Evolutionary conservation across 1,140 invertebrate species (phyloP), one percentile per base, ranked within the genome.

Genomic region (Rhyacophila brunnea): DNA sequence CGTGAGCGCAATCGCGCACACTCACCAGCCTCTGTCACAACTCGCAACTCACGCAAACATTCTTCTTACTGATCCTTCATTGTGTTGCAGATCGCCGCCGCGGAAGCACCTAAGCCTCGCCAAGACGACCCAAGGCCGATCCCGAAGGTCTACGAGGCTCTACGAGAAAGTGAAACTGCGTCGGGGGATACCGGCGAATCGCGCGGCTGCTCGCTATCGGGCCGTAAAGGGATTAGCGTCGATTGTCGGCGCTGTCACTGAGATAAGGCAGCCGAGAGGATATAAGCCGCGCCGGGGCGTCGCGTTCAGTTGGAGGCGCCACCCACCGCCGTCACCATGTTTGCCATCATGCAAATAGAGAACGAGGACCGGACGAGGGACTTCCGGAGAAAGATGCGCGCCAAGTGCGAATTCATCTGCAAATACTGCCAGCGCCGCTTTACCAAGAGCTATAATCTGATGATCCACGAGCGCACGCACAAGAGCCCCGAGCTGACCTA

Each of bases 381-480:
- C 83, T 92, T 92, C 82, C 86, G 93, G 77, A 90, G 93, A 77
- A 95, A 92, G 83, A 91, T 92, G 89, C 84, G 90, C 77, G 85
- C 89, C 80, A 91, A 96, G 84, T 96, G 94, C 84, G 92, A 99
- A 82, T 98, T 96, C 81, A 93, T 99, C 77, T 99, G 97, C 87
- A 94, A 95, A 80, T 99, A 93, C 84, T 99, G 97, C 85, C 90
- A 96, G 79, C 88, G 97, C 71, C 87, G 95, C 70, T 99, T 99
- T 85, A 98, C 95, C 70, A 99, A 99, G 82, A 93, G 94, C 60
- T 99, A 99, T 85, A 99, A 99, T 82, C 86, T 99, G 70, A 92
- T 99, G 86, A 99, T 99, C 71, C 96, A 99, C 83, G 96, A 98
- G 77, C 86, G 96, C 71, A 98, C 94, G 64, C 97, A 99, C 84